These are phyloP conservation scores for Drosophila parabipectinata DNA, from an alignment of 1,140 invertebrate genomes.

Conservation along the genomic window DNA sequence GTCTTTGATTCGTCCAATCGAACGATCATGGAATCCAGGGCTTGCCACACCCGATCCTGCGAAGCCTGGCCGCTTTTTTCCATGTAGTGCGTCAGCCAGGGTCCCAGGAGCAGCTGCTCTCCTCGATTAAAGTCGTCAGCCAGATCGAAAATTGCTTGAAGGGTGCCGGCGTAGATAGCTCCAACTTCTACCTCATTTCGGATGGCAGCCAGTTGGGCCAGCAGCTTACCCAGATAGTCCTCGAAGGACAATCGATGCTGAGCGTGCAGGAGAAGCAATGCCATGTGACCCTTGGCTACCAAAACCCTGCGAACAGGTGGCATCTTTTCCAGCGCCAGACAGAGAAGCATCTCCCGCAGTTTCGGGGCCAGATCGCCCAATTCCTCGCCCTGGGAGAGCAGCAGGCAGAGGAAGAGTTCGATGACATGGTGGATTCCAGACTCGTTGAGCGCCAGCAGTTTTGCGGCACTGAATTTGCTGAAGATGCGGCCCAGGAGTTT, in stretches of 20 bases:
- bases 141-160: conserved; percentile 63
- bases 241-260: conserved; percentile 51
- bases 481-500: conserved; percentile 82
- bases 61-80: conserved; percentile 65
- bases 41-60: conserved; percentile 74
- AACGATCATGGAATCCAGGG: conserved; percentile 60
- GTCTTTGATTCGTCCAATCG: conserved; percentile 25
- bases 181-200: conserved; percentile 65
- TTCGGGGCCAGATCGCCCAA: conserved; percentile 61
- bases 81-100: conserved; percentile 75
- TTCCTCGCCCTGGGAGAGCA: conserved; percentile 50
- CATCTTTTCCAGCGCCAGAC: conserved; percentile 70
- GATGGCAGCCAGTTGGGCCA: conserved; percentile 61
- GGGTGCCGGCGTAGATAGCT: conserved; percentile 46
- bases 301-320: conserved; percentile 49
- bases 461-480: conserved; percentile 78
- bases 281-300: conserved; percentile 78
- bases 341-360: conserved; percentile 70
- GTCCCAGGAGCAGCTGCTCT: conserved; percentile 68
- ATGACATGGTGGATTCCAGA: conserved; percentile 81
- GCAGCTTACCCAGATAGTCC: conserved; percentile 70
- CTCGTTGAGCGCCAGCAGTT: conserved; percentile 76
- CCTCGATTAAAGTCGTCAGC: conserved; percentile 66
- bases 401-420: conserved; percentile 73
- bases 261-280: conserved; percentile 67